Conservation (phyloP, 2,113 vertebrate genomes). For the Aythya baeri region DNA sequence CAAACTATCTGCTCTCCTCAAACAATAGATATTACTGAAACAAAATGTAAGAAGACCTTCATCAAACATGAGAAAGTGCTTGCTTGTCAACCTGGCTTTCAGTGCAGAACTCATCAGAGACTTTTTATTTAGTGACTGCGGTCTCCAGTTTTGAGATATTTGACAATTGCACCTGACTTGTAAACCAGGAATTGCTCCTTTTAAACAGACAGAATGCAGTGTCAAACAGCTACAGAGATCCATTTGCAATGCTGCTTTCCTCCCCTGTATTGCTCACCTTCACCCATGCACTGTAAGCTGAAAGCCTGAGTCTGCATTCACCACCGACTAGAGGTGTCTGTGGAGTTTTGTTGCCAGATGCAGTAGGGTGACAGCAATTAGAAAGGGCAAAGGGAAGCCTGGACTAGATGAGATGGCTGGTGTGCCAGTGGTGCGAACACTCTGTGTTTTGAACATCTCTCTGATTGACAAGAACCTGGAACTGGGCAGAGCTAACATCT, state of each 20-base stretch:
- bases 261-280: background rate
- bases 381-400: background rate
- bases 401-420: background rate
- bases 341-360: background rate
- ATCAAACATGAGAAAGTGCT: background rate
- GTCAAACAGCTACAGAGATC: background rate
- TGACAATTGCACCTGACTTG: background rate
- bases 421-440: background rate
- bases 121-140: background rate
- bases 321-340: background rate
- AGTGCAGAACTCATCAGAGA: background rate
- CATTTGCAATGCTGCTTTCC: background rate
- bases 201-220: background rate
- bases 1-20: background rate
- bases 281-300: fast-evolving
- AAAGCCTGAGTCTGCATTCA: background rate
- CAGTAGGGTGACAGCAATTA: background rate
- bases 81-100: background rate
- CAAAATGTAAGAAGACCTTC: background rate
- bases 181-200: background rate
- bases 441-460: background rate
- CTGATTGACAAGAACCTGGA: background rate
- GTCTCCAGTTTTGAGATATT: background rate
- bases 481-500: background rate
- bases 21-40: background rate